phyloP scores from a whole-genome alignment of 2,888 invertebrate genomes.

The Hyalella azteca region DNA sequence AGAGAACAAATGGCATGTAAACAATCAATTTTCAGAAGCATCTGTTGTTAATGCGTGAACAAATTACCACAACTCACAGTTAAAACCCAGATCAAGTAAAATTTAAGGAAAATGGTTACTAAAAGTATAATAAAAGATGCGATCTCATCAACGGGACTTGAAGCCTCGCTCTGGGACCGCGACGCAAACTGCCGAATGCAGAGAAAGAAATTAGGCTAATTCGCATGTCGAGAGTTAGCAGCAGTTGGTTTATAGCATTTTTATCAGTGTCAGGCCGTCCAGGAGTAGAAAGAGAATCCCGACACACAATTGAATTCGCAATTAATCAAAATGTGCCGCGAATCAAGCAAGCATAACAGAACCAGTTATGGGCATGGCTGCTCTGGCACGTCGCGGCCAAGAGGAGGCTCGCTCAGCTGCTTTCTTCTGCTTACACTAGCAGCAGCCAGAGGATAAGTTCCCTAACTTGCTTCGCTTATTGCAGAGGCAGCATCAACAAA shows the following conservation, averaged over 20 bases:
- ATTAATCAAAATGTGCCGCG: conserved; percentile 29
- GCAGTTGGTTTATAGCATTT: conserved; percentile 24
- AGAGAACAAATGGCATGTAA: neutral
- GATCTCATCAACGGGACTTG: neutral
- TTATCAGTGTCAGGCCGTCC: conserved; percentile 34
- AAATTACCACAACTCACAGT: neutral
- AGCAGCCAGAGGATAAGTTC: neutral
- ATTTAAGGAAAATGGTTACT: neutral
- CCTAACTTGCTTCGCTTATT: neutral
- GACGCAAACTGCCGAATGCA: neutral
- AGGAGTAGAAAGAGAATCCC: conserved; percentile 24
- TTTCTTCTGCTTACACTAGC: conserved; percentile 2
- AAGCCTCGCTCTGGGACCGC: neutral
- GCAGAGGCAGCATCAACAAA: neutral
- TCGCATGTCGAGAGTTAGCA: conserved; percentile 4
- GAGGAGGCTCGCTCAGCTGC: neutral
- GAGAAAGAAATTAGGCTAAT: neutral
- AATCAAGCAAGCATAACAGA: conserved; percentile 37
- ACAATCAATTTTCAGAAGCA: neutral
- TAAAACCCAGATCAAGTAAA: too few relatives aligned
- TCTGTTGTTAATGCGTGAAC: neutral
- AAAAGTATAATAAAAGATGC: neutral
- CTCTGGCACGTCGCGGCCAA: neutral
- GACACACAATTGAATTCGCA: conserved; percentile 36
- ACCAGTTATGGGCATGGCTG: too few relatives aligned